These are phyloP conservation scores for Caenorhabditis japonica DNA, from an alignment of 2,888 invertebrate species.

Conservation along the genomic window DNA sequence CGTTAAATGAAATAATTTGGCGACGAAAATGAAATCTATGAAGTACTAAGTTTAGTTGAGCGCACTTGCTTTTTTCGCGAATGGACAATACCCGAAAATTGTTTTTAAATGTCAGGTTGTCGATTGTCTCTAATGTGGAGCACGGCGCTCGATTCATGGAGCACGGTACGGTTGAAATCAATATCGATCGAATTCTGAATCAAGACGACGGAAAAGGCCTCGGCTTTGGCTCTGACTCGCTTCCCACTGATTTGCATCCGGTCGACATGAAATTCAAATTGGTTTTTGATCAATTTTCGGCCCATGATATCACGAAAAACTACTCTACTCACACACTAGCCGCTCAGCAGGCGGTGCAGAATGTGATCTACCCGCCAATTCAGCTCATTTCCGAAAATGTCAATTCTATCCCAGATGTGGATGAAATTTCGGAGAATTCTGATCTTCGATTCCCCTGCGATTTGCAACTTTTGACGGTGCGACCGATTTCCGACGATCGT, in stretches of 20 bases:
- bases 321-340: conserved; percentile 27
- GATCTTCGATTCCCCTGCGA: conserved; percentile 59
- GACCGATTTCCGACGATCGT: conserved; percentile 33
- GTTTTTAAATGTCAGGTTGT: too few relatives aligned
- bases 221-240: conserved; percentile 52
- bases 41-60: too few relatives aligned
- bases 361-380: conserved; percentile 42
- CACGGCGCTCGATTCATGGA: conserved; percentile 48
- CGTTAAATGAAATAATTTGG: too few relatives aligned
- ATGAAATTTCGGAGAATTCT: conserved; percentile 24
- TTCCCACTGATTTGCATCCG: conserved; percentile 62
- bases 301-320: background rate
- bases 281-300: conserved; percentile 39
- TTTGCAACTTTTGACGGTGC: conserved; percentile 57
- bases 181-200: conserved; percentile 62
- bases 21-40: too few relatives aligned
- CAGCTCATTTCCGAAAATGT: conserved; percentile 6
- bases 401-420: conserved; percentile 13
- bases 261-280: conserved; percentile 61
- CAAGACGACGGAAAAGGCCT: conserved; percentile 69
- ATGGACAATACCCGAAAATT: too few relatives aligned
- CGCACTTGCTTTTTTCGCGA: too few relatives aligned
- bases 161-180: conserved; percentile 36
- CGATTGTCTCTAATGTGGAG: conserved; percentile 44
- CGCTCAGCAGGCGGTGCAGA: conserved; percentile 39